phyloP scores from a whole-genome alignment of 2,113 vertebrate species.

The Bubalus kerabau region DNA sequence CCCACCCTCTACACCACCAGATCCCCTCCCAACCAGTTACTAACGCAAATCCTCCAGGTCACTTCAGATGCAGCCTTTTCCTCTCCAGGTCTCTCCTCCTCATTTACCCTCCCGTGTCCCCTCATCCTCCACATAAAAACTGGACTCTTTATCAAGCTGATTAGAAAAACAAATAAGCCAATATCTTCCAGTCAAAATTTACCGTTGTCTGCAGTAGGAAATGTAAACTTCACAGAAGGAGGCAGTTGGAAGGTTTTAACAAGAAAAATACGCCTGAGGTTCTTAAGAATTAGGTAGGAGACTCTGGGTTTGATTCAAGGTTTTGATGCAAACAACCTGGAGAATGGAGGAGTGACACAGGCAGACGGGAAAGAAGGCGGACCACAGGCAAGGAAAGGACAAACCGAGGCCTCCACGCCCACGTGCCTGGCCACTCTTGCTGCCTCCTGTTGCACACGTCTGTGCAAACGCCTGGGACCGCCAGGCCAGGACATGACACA shows the following conservation, averaged over 20 bases:
- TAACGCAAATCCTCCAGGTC: not conserved
- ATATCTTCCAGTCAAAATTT: not conserved
- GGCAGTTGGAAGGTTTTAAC: not conserved
- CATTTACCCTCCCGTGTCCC: not conserved
- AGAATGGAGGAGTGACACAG: not conserved
- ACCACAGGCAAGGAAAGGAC: not conserved
- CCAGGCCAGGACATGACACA: not conserved
- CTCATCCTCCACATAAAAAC: not conserved
- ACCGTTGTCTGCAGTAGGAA: not conserved
- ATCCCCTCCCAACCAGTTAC: not conserved
- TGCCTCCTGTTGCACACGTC: not conserved
- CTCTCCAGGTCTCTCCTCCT: not conserved
- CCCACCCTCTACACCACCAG: not conserved
- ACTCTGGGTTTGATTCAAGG: not conserved
- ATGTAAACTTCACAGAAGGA: not conserved
- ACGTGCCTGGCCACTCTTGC: not conserved
- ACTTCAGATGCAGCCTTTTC: not conserved
- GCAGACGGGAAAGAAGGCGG: not conserved
- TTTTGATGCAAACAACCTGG: not conserved
- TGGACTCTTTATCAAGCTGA: not conserved
- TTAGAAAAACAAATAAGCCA: not conserved
- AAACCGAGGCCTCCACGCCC: not conserved
- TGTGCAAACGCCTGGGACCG: too few relatives aligned
- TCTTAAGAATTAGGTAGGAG: not conserved
- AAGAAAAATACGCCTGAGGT: not conserved